phyloP scores from a whole-genome alignment of 2,113 vertebrate species.

The Amazona vittata region DNA sequence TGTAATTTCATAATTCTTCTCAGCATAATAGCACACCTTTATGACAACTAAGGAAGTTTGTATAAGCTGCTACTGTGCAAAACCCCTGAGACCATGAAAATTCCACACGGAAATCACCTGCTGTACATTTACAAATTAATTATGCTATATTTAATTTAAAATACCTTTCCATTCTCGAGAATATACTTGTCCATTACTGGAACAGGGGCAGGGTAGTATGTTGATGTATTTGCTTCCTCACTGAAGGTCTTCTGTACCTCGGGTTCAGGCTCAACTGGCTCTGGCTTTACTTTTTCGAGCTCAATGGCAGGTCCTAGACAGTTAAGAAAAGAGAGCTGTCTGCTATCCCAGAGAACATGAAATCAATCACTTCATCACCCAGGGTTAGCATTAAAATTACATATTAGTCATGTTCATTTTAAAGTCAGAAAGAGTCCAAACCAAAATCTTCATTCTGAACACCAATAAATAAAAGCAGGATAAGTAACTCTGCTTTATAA shows the following conservation, averaged over 20 bases:
- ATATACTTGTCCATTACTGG: constrained; percentile 87
- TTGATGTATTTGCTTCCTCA: constrained; percentile 85
- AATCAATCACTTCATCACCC: constrained; percentile 69
- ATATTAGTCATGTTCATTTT: constrained; percentile 21
- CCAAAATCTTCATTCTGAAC: neutral
- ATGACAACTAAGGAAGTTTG: neutral
- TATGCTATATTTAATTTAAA: constrained; percentile 65
- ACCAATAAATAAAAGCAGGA: neutral
- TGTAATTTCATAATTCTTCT: neutral
- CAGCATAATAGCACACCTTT: neutral
- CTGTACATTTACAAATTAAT: constrained; percentile 19
- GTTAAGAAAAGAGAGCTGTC: constrained; percentile 81
- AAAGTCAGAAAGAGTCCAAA: constrained; percentile 14
- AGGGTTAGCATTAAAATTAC: constrained; percentile 62
- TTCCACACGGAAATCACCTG: neutral
- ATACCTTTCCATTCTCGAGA: constrained; percentile 87
- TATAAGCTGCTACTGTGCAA: neutral
- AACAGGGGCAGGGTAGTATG: constrained; percentile 80
- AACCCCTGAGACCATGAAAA: neutral
- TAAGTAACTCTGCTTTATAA: constrained; percentile 23
- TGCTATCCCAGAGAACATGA: constrained; percentile 74
- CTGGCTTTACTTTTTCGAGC: constrained; percentile 83
- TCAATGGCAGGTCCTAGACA: constrained; percentile 83
- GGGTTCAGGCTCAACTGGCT: constrained; percentile 80
- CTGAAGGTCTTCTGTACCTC: constrained; percentile 81